phyloP scores from a whole-genome alignment of 2,888 invertebrate genomes.

The Pedicia rivosa region DNA sequence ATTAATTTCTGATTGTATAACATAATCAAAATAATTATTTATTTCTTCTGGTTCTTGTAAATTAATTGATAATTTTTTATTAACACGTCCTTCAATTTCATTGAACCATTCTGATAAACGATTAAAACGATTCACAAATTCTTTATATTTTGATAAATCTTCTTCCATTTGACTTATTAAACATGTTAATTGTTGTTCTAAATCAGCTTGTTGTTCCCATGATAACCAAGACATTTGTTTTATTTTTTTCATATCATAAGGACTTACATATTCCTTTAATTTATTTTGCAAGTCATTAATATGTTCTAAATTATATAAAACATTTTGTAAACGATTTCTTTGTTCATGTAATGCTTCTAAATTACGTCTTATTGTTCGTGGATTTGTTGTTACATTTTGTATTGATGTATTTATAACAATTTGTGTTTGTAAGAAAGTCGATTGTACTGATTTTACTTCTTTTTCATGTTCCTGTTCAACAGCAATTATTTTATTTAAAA shows the following conservation, averaged over 20 bases:
- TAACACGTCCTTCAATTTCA: slow-evolving; percentile 48
- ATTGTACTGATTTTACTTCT: slow-evolving; percentile 40
- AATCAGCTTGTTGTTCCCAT: slow-evolving; percentile 63
- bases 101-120: slow-evolving; percentile 55
- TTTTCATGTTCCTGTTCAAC: slow-evolving; percentile 47
- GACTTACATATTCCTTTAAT: slow-evolving; percentile 69
- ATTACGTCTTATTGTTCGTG: slow-evolving; percentile 45
- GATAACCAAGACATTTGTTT: slow-evolving; percentile 64
- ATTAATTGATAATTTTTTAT: slow-evolving; percentile 34
- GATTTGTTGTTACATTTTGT: slow-evolving; percentile 38
- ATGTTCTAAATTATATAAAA: slow-evolving; percentile 46
- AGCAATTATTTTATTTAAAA: slow-evolving; percentile 47
- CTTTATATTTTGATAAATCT: slow-evolving; percentile 48
- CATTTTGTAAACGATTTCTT: slow-evolving; percentile 31
- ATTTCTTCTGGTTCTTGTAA: slow-evolving; percentile 56
- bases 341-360: slow-evolving; percentile 44
- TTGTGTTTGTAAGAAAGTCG: slow-evolving; percentile 46
- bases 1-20: slow-evolving; percentile 57
- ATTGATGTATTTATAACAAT: slow-evolving; percentile 40
- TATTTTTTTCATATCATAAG: slow-evolving; percentile 65
- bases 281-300: slow-evolving; percentile 63
- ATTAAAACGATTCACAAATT: slow-evolving; percentile 49
- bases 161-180: slow-evolving; percentile 59
- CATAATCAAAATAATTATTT: slow-evolving; percentile 52
- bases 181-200: slow-evolving; percentile 60